Conservation (phyloP, 1,140 invertebrate species). For the Meteorus sp. region DNA sequence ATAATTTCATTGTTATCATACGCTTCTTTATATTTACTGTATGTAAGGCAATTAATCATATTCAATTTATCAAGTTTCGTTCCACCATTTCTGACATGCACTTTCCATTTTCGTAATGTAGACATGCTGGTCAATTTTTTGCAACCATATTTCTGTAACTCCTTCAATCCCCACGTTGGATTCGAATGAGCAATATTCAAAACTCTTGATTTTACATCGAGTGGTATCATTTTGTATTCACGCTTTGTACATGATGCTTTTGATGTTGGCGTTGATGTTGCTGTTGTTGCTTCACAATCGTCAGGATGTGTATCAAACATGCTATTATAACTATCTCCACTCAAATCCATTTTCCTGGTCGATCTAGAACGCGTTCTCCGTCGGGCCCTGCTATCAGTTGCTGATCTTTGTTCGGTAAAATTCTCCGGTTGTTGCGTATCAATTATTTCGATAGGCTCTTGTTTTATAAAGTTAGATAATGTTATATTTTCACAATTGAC, state of each 20-base stretch:
- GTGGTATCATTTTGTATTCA: not conserved
- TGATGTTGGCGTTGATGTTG: not conserved
- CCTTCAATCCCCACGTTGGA: not conserved
- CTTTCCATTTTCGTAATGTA: conserved; percentile 5
- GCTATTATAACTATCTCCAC: not conserved
- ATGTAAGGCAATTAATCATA: not conserved
- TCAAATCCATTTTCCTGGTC: not conserved
- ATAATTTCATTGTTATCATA: not conserved
- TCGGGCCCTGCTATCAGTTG: not conserved
- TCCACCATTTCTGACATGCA: conserved; percentile 6
- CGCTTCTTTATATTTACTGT: conserved; percentile 8
- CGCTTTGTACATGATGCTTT: no score
- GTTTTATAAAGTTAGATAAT: conserved; percentile 1
- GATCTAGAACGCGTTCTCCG: not conserved
- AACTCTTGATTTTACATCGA: conserved; percentile 10
- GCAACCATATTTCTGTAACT: not conserved
- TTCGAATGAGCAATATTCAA: not conserved
- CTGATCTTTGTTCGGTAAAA: not conserved
- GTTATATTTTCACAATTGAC: not conserved
- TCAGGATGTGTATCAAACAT: not conserved
- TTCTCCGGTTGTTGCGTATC: not conserved
- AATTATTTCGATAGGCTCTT: conserved; percentile 6
- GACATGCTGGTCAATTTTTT: not conserved
- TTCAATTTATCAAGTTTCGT: conserved; percentile 1
- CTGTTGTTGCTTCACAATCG: not conserved